phyloP scores from a whole-genome alignment of 2,888 invertebrate genomes.

The Drosophila flavopinicola region DNA sequence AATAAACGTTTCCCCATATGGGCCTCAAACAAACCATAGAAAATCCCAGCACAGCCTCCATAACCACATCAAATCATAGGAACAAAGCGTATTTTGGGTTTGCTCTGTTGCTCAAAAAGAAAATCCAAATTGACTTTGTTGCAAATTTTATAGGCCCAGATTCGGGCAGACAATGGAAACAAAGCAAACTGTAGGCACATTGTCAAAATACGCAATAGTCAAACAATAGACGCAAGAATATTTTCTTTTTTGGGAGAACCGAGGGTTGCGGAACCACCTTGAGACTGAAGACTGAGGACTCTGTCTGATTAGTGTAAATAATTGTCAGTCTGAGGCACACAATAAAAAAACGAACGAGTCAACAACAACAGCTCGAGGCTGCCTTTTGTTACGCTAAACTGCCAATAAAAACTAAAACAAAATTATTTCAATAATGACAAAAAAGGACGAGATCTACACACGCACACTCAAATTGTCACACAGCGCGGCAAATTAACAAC shows the following conservation, averaged over 20 bases:
- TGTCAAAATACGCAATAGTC: conserved; percentile 77
- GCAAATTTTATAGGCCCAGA: conserved; percentile 75
- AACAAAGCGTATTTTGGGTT: conserved; percentile 27
- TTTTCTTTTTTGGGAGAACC: conserved; percentile 3
- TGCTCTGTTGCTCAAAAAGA: conserved; percentile 4
- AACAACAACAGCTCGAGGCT: conserved; percentile 39
- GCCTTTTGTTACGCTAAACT: conserved; percentile 73
- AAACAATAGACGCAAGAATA: conserved; percentile 36
- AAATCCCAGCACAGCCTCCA: conserved; percentile 45
- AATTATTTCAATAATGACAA: conserved; percentile 70
- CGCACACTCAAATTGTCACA: conserved; percentile 71
- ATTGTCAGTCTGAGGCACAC: conserved; percentile 63
- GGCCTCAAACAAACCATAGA: conserved; percentile 55
- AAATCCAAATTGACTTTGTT: conserved; percentile 75
- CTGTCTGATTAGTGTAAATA: conserved; percentile 78
- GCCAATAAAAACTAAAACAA: conserved; percentile 79
- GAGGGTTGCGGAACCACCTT: conserved; percentile 56
- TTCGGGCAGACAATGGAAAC: conserved; percentile 48
- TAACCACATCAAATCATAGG: conserved; percentile 67
- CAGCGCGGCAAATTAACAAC: conserved; percentile 73
- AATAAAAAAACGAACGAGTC: conserved; percentile 55
- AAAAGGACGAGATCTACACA: conserved; percentile 19
- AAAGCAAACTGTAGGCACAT: conserved; percentile 67
- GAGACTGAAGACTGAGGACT: conserved; percentile 23
- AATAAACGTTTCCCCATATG: background rate